phyloP scores from a whole-genome alignment of 2,797 vertebrate species.

The Serranus cabrilla region DNA sequence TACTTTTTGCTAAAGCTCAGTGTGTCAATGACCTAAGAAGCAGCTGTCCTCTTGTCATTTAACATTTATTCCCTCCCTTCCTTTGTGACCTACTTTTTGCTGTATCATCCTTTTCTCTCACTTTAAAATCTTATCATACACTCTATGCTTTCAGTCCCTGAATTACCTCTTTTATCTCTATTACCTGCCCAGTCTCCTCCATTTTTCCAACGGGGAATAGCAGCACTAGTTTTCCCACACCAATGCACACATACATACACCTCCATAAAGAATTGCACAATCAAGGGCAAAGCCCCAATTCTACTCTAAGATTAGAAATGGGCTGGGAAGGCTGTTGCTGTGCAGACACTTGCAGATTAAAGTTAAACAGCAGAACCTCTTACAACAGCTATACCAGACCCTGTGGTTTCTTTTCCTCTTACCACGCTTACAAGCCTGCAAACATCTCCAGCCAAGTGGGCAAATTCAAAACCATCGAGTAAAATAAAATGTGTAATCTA shows the following conservation, averaged over 20 bases:
- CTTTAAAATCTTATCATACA: slow-evolving; percentile 34
- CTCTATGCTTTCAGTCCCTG: slow-evolving; percentile 31
- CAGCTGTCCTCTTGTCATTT: slow-evolving; percentile 64
- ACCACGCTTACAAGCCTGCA: slow-evolving; percentile 10
- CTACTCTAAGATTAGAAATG: slow-evolving; percentile 36
- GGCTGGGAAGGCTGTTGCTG: slow-evolving; percentile 18
- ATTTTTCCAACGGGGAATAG: slow-evolving; percentile 30
- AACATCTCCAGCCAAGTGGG: slow-evolving; percentile 21
- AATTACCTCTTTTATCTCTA: slow-evolving; percentile 46
- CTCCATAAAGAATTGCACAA: slow-evolving; percentile 38
- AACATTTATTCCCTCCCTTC: slow-evolving; percentile 48
- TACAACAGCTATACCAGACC: slow-evolving; percentile 24
- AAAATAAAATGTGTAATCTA: background rate
- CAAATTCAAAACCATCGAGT: slow-evolving; percentile 14
- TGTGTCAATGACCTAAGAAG: slow-evolving; percentile 61
- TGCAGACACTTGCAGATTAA: slow-evolving; percentile 42
- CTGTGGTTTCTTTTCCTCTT: slow-evolving; percentile 18
- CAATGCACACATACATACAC: slow-evolving; percentile 10
- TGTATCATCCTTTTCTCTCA: slow-evolving; percentile 20
- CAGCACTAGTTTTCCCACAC: slow-evolving; percentile 34
- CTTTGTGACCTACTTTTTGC: slow-evolving; percentile 58
- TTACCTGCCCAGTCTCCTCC: slow-evolving; percentile 27
- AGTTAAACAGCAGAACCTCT: slow-evolving; percentile 48
- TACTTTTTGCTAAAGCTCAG: slow-evolving; percentile 17
- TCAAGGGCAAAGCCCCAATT: slow-evolving; percentile 52